Evolutionary conservation across 2,797 vertebrate genomes (phyloP), one percentile per base, ranked within the genome.

Genomic region (Lacerta agilis): DNA sequence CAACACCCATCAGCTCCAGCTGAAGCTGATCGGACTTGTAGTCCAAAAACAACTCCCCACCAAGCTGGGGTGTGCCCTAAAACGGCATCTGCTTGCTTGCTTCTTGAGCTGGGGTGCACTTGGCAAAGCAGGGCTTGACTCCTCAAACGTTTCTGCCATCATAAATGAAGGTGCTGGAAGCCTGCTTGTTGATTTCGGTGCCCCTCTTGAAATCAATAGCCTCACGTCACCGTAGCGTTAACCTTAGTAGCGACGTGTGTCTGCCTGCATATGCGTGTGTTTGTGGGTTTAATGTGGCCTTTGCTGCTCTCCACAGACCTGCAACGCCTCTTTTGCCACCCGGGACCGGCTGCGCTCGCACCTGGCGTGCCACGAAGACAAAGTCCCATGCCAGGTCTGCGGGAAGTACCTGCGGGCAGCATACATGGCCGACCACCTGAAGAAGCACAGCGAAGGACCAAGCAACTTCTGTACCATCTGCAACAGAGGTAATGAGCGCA

Each of bases 391-490:
- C 96, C 99, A 99, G 96, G 98, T 99, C 96, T 99, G 99, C 87
- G 99, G 99, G 88, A 99, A 99, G 97, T 99, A 98, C 95, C 94
- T 99, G 95, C 95, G 99, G 89, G 99, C 99, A 61, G 99, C 99
- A 0, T 99, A 99, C 93, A 99, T 99, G 98, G 98, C 98, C 0
- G 99, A 99, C 96, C 99, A 99, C 95, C 97, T 99, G 95, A 99
- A 99, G 97, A 99, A 99, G 96, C 99, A 99, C 95, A 99, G 98
- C 7, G 99, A 99, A 97, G 99, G 99, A 95, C 98, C 98, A 92
- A 98, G 99, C 95, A 99, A 99, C 97, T 99, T 99, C 97, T 99
- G 99, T 95, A 98, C 98, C 94, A 99, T 99, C 97, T 99, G 99
- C 97, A 99, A 99, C 97, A 98, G 99, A 99, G 99, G 99, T 99